These are phyloP conservation scores for Lasioglossum leucozonium DNA, from an alignment of 2,888 invertebrate genomes.

Conservation along the genomic window DNA sequence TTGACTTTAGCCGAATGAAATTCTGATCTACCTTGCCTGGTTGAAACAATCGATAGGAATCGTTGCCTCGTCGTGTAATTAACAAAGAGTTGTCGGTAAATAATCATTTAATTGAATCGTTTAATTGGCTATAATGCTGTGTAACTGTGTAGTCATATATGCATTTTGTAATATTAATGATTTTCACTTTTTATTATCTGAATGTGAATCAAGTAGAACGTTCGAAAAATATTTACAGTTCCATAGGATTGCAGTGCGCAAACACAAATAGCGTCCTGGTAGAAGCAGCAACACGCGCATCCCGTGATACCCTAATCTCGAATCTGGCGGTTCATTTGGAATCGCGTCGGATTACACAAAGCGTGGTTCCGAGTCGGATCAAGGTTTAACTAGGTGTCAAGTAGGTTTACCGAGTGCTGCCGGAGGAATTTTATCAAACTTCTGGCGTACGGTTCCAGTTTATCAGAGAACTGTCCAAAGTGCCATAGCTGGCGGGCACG, in stretches of 20 bases:
- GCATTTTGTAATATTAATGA: too few relatives aligned
- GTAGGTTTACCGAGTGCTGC: background rate
- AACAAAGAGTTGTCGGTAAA: background rate
- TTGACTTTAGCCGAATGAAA: background rate
- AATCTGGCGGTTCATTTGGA: background rate
- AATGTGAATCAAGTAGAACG: too few relatives aligned
- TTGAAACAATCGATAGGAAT: background rate
- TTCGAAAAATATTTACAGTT: background rate
- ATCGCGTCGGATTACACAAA: background rate
- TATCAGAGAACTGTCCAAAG: slow-evolving; percentile 20
- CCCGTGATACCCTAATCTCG: background rate
- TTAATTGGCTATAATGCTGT: background rate
- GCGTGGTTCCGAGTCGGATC: background rate
- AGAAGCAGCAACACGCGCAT: background rate
- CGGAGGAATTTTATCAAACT: slow-evolving; percentile 14
- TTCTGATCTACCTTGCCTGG: background rate
- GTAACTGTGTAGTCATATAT: background rate
- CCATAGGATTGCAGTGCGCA: background rate
- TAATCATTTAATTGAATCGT: background rate
- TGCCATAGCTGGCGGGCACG: slow-evolving; percentile 1
- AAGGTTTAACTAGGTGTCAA: slow-evolving; percentile 14
- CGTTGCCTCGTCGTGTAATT: background rate
- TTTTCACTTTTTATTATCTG: too few relatives aligned
- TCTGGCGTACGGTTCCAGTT: slow-evolving; percentile 22
- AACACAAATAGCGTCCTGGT: background rate